phyloP scores from a whole-genome alignment of 2,113 vertebrate species.

The Numenius arquata region DNA sequence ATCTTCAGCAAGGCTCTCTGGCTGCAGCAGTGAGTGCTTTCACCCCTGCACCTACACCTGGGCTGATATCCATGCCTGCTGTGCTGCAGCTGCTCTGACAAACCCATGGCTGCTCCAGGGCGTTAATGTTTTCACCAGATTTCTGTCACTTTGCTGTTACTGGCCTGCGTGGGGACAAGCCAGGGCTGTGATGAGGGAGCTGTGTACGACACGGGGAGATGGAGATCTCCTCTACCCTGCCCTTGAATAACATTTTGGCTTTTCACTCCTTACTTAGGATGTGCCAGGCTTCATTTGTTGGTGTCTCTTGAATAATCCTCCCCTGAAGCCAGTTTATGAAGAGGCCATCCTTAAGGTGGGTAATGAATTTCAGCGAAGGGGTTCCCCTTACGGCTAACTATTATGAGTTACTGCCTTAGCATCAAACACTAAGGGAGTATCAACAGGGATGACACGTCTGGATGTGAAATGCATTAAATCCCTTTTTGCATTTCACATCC shows the following conservation, averaged over 20 bases:
- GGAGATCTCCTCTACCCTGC: not conserved
- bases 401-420: not conserved
- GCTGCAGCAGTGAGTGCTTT: not conserved
- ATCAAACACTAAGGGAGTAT: not conserved
- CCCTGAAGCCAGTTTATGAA: not conserved
- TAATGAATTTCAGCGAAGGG: not conserved
- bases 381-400: not conserved
- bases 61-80: not conserved
- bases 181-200: not conserved
- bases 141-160: not conserved
- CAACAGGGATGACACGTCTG: not conserved
- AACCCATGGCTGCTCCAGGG: rapidly evolving
- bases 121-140: not conserved
- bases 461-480: not conserved
- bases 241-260: not conserved
- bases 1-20: not conserved
- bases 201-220: not conserved
- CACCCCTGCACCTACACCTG: not conserved
- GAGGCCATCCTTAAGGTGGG: not conserved
- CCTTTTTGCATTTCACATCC: too few relatives aligned
- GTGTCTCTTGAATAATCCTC: not conserved
- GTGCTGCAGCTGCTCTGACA: not conserved
- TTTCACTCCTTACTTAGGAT: not conserved
- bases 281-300: not conserved
- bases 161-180: not conserved